Evolutionary conservation across 2,113 vertebrate species (phyloP).

Genomic region (Scytalopus superciliaris): DNA sequence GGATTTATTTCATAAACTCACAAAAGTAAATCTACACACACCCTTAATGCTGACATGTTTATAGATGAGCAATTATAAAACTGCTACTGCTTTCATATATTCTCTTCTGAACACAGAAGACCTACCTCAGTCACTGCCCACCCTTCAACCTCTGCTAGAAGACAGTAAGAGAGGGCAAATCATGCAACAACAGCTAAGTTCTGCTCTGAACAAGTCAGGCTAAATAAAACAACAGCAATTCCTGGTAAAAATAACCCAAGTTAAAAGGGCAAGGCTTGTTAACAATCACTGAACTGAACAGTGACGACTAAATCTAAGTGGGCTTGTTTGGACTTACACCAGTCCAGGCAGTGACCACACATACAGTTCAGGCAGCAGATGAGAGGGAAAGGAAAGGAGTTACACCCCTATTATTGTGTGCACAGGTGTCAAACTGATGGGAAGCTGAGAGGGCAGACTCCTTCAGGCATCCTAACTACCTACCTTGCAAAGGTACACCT

Average conservation of each 20-base stretch:
- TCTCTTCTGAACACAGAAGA: not conserved
- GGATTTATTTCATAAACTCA: not conserved
- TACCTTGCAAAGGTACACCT: not conserved
- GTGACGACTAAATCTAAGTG: not conserved
- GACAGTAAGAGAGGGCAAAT: not conserved
- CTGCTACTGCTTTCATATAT: not conserved
- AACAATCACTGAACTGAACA: not conserved
- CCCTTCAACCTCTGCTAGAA: not conserved
- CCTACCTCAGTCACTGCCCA: not conserved
- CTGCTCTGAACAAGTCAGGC: not conserved
- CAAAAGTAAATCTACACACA: not conserved
- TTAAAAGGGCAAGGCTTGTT: not conserved
- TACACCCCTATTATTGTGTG: not conserved
- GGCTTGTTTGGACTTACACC: not conserved
- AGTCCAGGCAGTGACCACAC: not conserved
- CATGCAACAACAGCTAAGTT: not conserved
- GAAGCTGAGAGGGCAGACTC: not conserved
- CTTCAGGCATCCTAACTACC: not conserved
- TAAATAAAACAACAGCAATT: not conserved
- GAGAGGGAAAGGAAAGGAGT: not conserved
- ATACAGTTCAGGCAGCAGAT: not conserved
- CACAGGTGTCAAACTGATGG: not conserved
- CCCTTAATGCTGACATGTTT: not conserved
- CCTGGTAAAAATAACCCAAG: not conserved
- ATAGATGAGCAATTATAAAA: not conserved